Evolutionary conservation across 2,888 invertebrate genomes (phyloP).

Genomic region (Brachyptera putata): DNA sequence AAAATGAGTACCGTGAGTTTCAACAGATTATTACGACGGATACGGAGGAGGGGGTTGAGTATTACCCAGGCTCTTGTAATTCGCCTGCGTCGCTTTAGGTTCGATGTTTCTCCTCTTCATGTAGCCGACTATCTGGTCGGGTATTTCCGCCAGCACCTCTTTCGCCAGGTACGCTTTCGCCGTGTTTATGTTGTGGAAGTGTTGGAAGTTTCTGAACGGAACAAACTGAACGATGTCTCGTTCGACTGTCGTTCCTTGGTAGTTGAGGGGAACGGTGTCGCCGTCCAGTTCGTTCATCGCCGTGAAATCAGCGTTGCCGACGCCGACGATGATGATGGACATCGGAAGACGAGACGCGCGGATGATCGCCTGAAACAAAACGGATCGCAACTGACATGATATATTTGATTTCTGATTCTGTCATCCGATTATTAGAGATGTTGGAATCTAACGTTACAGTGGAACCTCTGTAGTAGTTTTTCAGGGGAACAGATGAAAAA

Average conservation of each 20-base stretch:
- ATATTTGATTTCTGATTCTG: too few relatives aligned
- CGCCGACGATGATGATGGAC: conserved; percentile 60
- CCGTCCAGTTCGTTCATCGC: conserved; percentile 59
- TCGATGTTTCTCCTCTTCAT: conserved; percentile 44
- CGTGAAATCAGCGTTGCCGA: conserved; percentile 56
- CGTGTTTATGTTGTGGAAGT: conserved; percentile 35
- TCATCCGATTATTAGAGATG: too few relatives aligned
- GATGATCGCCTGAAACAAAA: conserved; percentile 43
- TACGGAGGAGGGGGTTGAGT: not conserved
- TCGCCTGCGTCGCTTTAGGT: conserved; percentile 30
- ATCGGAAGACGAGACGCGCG: conserved; percentile 53
- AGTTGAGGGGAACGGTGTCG: conserved; percentile 45
- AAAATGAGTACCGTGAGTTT: too few relatives aligned
- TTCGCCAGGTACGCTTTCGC: conserved; percentile 47
- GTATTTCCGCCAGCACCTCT: conserved; percentile 55
- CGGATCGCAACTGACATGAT: not conserved
- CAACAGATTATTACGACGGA: too few relatives aligned
- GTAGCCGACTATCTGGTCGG: conserved; percentile 49
- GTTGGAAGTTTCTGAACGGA: conserved; percentile 45
- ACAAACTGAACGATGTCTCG: conserved; percentile 57
- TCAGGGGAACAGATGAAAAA: too few relatives aligned
- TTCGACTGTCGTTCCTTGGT: conserved; percentile 46
- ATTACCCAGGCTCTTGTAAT: not conserved
- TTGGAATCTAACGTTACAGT: too few relatives aligned
- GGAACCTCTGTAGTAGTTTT: too few relatives aligned